Evolutionary conservation across 2,797 vertebrate genomes (phyloP), one percentile per base, ranked within the genome.

Genomic region (Ctenopoma multispine): DNA sequence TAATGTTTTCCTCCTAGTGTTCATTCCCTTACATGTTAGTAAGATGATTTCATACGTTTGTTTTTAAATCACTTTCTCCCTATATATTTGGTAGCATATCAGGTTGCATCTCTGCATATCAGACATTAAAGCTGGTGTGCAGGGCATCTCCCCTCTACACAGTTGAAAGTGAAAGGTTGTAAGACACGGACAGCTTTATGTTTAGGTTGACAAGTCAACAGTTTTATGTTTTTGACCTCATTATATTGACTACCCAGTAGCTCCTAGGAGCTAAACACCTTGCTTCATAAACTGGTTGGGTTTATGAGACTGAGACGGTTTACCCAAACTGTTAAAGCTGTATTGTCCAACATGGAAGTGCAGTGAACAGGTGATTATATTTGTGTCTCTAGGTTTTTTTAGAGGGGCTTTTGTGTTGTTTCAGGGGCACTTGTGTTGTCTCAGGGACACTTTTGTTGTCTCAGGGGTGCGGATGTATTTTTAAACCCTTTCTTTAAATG

Each of bases 401-500:
- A 59, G 56, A 50, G 8, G 14, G 69, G 21, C 79, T 44, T 81
- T 87, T 80, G 72, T 68, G 74, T 82, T 79, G 86, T 88, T 90
- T 90, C 82, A 5, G 67, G 14, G 69, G 21, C 79, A 47, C 82
- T 87, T 80, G 72, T 68, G 74, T 82, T 79, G n/a, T n/a, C n/a
- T n/a, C n/a, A n/a, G n/a, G n/a, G n/a, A n/a, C n/a, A n/a, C n/a
- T n/a, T n/a, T n/a, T n/a, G n/a, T n/a, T n/a, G 86, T 88, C 91
- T 90, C 82, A 5, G 67, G 90, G 88, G 89, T 41, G 43, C 0
- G 0, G 47, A 60, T 85, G 61, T 92, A 92, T 92, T 92, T 91
- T 87, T 91, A 91, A 88, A 87, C 75, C 61, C 71, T 84, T 83
- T 85, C 89, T 92, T 89, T 90, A 92, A 86, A 93, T 89, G 92